These are phyloP conservation scores for Napeogenes sylphis DNA, from an alignment of 2,888 invertebrate genomes.

Conservation along the genomic window DNA sequence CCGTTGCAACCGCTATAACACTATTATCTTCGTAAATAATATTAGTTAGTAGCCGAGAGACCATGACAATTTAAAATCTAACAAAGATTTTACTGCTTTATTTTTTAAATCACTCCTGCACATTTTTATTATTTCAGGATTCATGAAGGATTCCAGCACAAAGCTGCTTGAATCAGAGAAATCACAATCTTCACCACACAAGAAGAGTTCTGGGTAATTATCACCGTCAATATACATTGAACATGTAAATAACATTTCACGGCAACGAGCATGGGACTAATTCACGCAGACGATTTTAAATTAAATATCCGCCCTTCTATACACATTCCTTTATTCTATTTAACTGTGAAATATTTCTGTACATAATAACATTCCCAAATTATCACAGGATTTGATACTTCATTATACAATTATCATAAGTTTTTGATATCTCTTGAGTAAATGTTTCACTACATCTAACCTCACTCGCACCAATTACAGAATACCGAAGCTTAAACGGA, in stretches of 20 bases:
- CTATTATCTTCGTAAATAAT: too few relatives aligned
- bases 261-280: slow-evolving; percentile 48
- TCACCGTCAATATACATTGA: slow-evolving; percentile 8
- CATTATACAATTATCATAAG: too few relatives aligned
- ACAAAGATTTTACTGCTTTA: too few relatives aligned
- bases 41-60: too few relatives aligned
- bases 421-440: too few relatives aligned
- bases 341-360: slow-evolving; percentile 23
- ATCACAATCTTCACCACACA: slow-evolving; percentile 64
- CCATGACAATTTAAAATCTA: too few relatives aligned
- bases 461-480: slow-evolving; percentile 69
- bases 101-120: too few relatives aligned
- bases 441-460: slow-evolving; percentile 46
- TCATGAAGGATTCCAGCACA: slow-evolving; percentile 70
- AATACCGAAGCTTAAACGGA: slow-evolving; percentile 74
- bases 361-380: neutral
- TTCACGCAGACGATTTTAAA: slow-evolving; percentile 34
- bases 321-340: slow-evolving; percentile 12
- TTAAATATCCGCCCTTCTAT: slow-evolving; percentile 7
- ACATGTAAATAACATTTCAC: slow-evolving; percentile 58
- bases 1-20: too few relatives aligned
- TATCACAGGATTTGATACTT: too few relatives aligned
- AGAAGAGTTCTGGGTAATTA: slow-evolving; percentile 71
- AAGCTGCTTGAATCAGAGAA: slow-evolving; percentile 71
- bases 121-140: slow-evolving; percentile 44